These are phyloP conservation scores for Lepisosteus osseus DNA, from an alignment of 2,113 vertebrate genomes.

Conservation along the genomic window DNA sequence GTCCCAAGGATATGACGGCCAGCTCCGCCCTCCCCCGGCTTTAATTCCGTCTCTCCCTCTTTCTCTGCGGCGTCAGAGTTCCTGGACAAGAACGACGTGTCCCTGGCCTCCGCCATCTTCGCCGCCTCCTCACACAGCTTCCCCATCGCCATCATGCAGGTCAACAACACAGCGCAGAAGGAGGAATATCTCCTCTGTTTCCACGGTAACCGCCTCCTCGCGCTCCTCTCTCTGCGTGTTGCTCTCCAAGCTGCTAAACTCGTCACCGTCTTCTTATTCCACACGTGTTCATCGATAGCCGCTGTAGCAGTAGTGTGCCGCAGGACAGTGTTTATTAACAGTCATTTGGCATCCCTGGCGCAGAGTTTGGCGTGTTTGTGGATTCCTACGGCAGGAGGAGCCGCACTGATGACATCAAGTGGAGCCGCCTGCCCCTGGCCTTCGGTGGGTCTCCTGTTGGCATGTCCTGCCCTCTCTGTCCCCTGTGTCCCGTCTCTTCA, in stretches of 20 bases:
- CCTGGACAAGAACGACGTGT: constrained; percentile 94
- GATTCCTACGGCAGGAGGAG: constrained; percentile 91
- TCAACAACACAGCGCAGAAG: constrained; percentile 84
- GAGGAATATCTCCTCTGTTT: constrained; percentile 97
- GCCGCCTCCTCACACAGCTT: constrained; percentile 90
- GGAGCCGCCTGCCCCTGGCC: constrained; percentile 92
- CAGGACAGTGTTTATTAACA: too few species aligned
- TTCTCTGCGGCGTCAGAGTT: constrained; percentile 71
- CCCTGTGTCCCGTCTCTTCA: background rate
- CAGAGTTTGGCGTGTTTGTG: constrained; percentile 97
- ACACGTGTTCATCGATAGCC: background rate
- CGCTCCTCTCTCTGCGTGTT: too few species aligned
- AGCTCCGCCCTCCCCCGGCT: background rate
- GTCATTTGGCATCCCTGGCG: background rate
- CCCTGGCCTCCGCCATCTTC: constrained; percentile 87
- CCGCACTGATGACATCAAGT: constrained; percentile 91
- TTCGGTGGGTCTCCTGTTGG: constrained; percentile 74
- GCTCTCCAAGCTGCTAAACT: too few species aligned
- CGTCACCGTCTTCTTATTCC: constrained; percentile 1
- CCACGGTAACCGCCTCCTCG: constrained; percentile 72
- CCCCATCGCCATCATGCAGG: constrained; percentile 92
- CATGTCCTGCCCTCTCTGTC: background rate
- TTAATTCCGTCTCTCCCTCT: background rate
- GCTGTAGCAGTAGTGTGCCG: too few species aligned
- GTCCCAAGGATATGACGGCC: too few species aligned